Conservation (phyloP, 1,140 invertebrate species). For the Lamellibrachia luymesi region DNA sequence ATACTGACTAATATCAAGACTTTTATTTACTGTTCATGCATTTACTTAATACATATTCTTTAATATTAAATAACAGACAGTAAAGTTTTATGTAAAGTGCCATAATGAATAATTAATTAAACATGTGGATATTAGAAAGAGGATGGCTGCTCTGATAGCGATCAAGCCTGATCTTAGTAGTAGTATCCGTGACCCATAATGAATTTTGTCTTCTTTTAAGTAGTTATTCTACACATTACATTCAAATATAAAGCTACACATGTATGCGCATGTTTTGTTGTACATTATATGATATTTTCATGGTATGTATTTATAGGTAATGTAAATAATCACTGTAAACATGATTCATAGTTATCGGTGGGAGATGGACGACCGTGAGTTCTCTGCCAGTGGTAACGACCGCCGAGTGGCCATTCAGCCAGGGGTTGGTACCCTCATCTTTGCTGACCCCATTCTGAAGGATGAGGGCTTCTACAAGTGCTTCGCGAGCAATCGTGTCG, state of each 20-base stretch:
- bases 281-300: neutral
- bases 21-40: no score
- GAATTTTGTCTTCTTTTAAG: neutral
- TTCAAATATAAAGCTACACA: neutral
- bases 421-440: conserved; percentile 31
- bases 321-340: neutral
- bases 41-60: no score
- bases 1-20: no score
- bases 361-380: conserved; percentile 25
- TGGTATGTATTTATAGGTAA: conserved; percentile 10
- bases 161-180: no score
- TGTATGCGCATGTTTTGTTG: neutral
- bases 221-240: neutral
- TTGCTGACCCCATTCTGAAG: conserved; percentile 22
- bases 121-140: no score
- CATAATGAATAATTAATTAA: no score
- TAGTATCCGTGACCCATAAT: neutral
- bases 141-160: no score
- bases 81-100: neutral
- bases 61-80: no score
- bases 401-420: conserved; percentile 30
- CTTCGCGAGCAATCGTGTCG: conserved; percentile 25
- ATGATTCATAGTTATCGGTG: conserved; percentile 20
- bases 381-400: conserved; percentile 30
- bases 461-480: conserved; percentile 32